Evolutionary conservation across 2,888 invertebrate genomes (phyloP).

Genomic region (Nebria salina): DNA sequence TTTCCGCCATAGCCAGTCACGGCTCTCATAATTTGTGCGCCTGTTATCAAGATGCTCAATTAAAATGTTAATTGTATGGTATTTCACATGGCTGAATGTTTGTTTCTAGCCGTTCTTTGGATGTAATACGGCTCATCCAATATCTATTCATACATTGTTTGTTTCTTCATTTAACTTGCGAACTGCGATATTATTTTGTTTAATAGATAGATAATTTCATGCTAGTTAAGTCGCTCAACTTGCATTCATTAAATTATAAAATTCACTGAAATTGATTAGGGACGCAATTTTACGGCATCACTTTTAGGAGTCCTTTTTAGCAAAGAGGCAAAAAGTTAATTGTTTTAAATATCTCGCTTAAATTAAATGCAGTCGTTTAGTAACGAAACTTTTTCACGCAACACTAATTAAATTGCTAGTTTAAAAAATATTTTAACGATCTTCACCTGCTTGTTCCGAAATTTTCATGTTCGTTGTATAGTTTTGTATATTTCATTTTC

Average conservation of each 20-base stretch:
- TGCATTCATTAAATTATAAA: constrained; percentile 9
- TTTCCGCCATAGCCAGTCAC: neutral
- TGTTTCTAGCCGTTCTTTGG: constrained; percentile 12
- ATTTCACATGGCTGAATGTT: constrained; percentile 16
- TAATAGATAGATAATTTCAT: neutral
- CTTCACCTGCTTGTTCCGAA: neutral
- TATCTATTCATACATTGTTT: constrained; percentile 6
- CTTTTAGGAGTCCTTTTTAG: constrained; percentile 11
- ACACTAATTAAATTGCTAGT: neutral
- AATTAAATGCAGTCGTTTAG: constrained; percentile 9
- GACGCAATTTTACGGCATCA: constrained; percentile 18
- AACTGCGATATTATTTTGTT: neutral
- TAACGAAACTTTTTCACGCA: neutral
- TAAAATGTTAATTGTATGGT: constrained; percentile 19
- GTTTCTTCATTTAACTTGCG: neutral
- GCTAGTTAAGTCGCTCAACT: constrained; percentile 3
- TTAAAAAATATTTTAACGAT: constrained; percentile 6
- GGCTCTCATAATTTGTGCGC: neutral
- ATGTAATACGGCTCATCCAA: neutral
- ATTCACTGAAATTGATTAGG: constrained; percentile 12
- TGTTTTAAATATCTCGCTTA: constrained; percentile 18
- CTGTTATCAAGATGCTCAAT: constrained; percentile 25
- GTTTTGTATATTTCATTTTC: neutral
- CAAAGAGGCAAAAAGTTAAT: constrained; percentile 12
- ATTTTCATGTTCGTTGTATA: neutral